Percentiles rank a stretch among this genome's conserved stretches.
phyloP scores from a whole-genome alignment of 2,888 invertebrate genomes.

The Melitaea athalia region DNA sequence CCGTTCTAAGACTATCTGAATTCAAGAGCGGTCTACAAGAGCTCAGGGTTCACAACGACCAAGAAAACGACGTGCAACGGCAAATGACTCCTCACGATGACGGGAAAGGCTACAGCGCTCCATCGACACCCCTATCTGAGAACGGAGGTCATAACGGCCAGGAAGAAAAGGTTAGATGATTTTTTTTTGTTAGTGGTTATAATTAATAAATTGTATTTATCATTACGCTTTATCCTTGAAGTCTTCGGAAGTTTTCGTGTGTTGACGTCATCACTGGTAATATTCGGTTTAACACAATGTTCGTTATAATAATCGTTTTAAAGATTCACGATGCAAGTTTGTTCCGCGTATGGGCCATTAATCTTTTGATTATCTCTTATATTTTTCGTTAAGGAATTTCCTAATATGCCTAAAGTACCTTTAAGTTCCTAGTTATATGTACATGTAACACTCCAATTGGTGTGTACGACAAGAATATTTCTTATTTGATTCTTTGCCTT shows the following conservation, averaged over 20 bases:
- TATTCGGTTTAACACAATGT: conserved; percentile 65
- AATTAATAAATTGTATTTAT: conserved; percentile 48
- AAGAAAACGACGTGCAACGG: conserved; percentile 74
- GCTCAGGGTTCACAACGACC: conserved; percentile 67
- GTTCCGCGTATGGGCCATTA: conserved; percentile 73
- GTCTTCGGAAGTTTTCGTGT: conserved; percentile 73
- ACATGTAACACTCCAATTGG: neutral
- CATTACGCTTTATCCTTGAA: conserved; percentile 62
- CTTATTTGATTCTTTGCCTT: too few species aligned
- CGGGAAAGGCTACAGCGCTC: conserved; percentile 78
- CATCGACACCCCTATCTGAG: conserved; percentile 77
- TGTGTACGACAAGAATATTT: neutral
- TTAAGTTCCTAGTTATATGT: conserved; percentile 38
- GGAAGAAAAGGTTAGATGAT: conserved; percentile 76
- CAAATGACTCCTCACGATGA: conserved; percentile 77
- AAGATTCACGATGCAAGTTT: conserved; percentile 64
- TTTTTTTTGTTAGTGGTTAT: conserved; percentile 21
- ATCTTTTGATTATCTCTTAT: conserved; percentile 61
- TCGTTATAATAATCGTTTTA: conserved; percentile 62
- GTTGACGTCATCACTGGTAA: conserved; percentile 59
- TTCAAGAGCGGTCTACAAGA: conserved; percentile 77
- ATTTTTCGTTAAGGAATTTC: conserved; percentile 44
- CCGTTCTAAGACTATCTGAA: conserved; percentile 77
- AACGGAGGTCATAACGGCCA: conserved; percentile 75
- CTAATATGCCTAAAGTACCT: conserved; percentile 37